These are phyloP conservation scores for Xyrauchen texanus DNA, from an alignment of 2,113 vertebrate genomes.

Conservation along the genomic window DNA sequence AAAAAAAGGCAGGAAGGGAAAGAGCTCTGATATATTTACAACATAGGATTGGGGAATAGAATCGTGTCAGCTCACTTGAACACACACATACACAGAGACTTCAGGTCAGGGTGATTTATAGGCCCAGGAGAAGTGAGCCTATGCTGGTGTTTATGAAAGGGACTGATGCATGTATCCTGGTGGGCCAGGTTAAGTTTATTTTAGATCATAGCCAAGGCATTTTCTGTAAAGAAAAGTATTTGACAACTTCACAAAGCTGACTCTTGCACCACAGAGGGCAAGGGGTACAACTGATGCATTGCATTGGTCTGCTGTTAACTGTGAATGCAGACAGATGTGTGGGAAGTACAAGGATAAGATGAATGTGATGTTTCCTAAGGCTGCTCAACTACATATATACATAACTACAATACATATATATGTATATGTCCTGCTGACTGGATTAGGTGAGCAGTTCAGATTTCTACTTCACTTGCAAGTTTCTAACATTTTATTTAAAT, in stretches of 20 bases:
- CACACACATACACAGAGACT: not conserved
- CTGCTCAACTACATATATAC: no score
- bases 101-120: constrained; percentile 52
- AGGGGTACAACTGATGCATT: constrained; percentile 23
- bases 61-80: constrained; percentile 38
- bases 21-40: constrained; percentile 40
- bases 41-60: constrained; percentile 18
- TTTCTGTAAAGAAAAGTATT: constrained; percentile 63
- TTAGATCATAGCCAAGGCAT: constrained; percentile 63
- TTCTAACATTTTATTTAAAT: no score
- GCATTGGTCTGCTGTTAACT: not conserved
- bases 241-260: constrained; percentile 57
- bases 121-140: constrained; percentile 58
- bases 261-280: constrained; percentile 53
- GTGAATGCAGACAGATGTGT: constrained; percentile 19
- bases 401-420: no score
- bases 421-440: no score
- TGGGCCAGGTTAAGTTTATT: constrained; percentile 65
- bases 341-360: not conserved
- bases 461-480: no score
- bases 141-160: constrained; percentile 63
- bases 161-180: constrained; percentile 59
- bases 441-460: no score
- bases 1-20: constrained; percentile 11
- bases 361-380: not conserved